Conservation (phyloP, 2,888 invertebrate genomes). For the Drosophila cognata region DNA sequence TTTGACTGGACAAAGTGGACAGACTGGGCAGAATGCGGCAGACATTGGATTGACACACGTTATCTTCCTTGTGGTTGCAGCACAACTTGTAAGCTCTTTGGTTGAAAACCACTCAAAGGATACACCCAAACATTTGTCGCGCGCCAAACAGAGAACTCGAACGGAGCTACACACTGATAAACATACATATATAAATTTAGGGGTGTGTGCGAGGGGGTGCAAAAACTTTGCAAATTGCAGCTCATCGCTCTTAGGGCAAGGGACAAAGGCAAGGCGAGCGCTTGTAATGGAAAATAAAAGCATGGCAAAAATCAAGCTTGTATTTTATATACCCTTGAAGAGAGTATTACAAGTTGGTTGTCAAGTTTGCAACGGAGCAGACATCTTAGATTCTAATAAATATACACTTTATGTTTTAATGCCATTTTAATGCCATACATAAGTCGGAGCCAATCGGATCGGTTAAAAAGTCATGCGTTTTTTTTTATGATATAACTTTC, state of each 20-base stretch:
- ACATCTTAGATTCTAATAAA: background rate
- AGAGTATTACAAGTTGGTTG: background rate
- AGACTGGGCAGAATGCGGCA: conserved; percentile 1
- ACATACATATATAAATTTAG: background rate
- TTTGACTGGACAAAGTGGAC: conserved; percentile 10
- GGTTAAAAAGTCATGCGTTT: background rate
- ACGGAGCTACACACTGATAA: conserved; percentile 59
- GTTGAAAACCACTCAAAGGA: conserved; percentile 29
- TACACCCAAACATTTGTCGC: conserved; percentile 58
- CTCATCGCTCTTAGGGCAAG: conserved; percentile 65
- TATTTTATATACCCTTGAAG: background rate
- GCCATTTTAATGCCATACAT: background rate
- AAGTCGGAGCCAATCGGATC: background rate
- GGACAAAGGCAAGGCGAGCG: background rate
- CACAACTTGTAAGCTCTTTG: conserved; percentile 54
- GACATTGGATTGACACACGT: conserved; percentile 30
- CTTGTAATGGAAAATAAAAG: conserved; percentile 76
- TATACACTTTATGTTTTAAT: too few relatives aligned
- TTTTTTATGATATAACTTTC: background rate
- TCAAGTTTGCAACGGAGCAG: background rate
- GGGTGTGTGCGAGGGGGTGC: conserved; percentile 38
- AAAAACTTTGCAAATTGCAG: conserved; percentile 77
- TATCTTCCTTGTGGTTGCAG: conserved; percentile 14
- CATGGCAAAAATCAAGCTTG: conserved; percentile 66
- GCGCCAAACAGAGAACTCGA: conserved; percentile 45